phyloP scores from a whole-genome alignment of 2,797 vertebrate genomes.

The Helostoma temminkii region DNA sequence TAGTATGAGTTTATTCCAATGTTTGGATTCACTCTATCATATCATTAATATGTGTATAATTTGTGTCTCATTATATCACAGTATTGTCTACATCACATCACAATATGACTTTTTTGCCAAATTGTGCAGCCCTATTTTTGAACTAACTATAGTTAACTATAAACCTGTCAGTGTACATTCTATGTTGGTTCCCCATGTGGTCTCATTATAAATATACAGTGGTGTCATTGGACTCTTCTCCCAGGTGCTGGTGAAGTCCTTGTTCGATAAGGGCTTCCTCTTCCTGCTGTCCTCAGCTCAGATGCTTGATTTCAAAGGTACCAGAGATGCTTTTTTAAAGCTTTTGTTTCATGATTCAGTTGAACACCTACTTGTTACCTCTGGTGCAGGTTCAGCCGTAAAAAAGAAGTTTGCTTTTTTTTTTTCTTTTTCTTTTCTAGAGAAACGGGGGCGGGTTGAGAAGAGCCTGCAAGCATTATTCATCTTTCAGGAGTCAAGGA shows the following conservation, averaged over 20 bases:
- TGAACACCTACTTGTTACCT: conserved; percentile 53
- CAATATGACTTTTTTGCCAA: too few species aligned
- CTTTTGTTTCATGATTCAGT: conserved; percentile 32
- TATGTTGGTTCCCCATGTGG: neutral
- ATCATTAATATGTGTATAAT: too few species aligned
- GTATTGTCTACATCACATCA: too few species aligned
- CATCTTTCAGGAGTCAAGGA: conserved; percentile 92
- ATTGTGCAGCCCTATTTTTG: too few species aligned
- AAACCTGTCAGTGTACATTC: neutral
- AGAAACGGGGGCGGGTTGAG: conserved; percentile 78
- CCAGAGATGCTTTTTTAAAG: conserved; percentile 20
- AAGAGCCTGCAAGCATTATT: conserved; percentile 92
- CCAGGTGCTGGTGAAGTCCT: conserved; percentile 95
- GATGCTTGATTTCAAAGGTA: conserved; percentile 92
- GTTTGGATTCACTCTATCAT: too few species aligned
- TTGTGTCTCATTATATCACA: too few species aligned
- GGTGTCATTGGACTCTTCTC: conserved; percentile 36
- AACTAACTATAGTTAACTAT: neutral
- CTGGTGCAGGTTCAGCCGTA: conserved; percentile 28
- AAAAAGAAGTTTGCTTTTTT: conserved; percentile 40
- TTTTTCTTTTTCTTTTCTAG: conserved; percentile 76
- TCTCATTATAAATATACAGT: neutral
- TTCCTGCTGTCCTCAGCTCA: conserved; percentile 93
- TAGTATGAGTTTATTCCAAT: too few species aligned
- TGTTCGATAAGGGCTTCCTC: conserved; percentile 93